Conservation (phyloP, 2,888 invertebrate species). For the Melikaiella ostensackeni region DNA sequence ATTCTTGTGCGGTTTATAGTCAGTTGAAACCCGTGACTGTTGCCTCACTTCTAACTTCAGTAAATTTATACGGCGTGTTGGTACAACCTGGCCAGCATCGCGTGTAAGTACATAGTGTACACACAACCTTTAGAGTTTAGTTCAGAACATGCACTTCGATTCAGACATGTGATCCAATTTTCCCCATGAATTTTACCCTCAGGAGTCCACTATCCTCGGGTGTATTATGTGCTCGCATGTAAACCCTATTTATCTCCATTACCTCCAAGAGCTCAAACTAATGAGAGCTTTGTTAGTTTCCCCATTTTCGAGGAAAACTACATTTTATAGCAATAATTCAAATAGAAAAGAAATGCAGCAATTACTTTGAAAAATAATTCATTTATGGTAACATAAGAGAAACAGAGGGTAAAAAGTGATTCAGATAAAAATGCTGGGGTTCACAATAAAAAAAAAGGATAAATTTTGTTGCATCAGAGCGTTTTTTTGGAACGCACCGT, state of each 20-base stretch:
- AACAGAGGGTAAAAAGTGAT: too few relatives aligned
- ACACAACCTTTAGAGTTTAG: slow-evolving; percentile 22
- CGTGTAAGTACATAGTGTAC: neutral
- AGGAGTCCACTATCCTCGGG: slow-evolving; percentile 4
- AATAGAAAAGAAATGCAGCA: too few relatives aligned
- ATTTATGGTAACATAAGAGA: too few relatives aligned
- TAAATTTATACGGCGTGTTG: slow-evolving; percentile 34
- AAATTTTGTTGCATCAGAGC: too few relatives aligned
- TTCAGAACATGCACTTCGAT: slow-evolving; percentile 23
- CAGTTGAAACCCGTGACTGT: slow-evolving; percentile 36
- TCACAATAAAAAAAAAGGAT: too few relatives aligned
- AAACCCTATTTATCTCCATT: slow-evolving; percentile 18
- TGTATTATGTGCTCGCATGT: slow-evolving; percentile 12
- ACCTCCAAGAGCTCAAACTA: slow-evolving; percentile 12
- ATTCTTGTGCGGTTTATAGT: slow-evolving; percentile 40
- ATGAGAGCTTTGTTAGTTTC: slow-evolving; percentile 5
- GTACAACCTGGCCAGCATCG: slow-evolving; percentile 31
- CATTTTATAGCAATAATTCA: neutral
- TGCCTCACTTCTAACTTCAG: slow-evolving; percentile 37
- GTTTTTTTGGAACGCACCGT: too few relatives aligned
- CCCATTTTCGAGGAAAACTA: neutral
- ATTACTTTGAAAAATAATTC: too few relatives aligned
- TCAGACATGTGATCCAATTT: slow-evolving; percentile 19
- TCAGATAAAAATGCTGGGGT: too few relatives aligned
- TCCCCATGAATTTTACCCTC: slow-evolving; percentile 32